Evolutionary conservation across 2,113 vertebrate species (phyloP).

Genomic region (Ariopsis seemanni): DNA sequence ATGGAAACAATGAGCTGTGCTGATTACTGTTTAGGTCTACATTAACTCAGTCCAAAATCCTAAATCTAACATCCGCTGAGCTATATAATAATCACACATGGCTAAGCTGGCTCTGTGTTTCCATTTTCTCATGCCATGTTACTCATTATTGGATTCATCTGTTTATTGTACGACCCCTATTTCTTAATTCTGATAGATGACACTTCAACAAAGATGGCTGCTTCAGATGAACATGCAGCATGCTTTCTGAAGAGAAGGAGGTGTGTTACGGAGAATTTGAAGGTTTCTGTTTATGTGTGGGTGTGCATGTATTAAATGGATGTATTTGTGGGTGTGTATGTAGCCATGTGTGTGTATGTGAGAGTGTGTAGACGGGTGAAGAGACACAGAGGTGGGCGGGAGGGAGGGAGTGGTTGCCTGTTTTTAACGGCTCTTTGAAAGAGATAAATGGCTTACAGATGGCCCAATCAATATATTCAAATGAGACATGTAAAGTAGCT

Average conservation of each 20-base stretch:
- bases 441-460: constrained; percentile 82
- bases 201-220: constrained; percentile 3
- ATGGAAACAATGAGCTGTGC: background rate
- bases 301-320: constrained; percentile 13
- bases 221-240: constrained; percentile 28
- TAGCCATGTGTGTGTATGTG: constrained; percentile 39
- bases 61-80: constrained; percentile 3
- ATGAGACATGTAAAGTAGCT: constrained; percentile 71
- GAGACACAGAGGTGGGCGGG: constrained; percentile 68
- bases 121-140: constrained; percentile 25
- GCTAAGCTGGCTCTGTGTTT: constrained; percentile 9
- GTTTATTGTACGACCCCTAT: constrained; percentile 40
- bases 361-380: constrained; percentile 40
- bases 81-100: background rate
- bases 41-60: constrained; percentile 41
- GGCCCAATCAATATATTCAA: constrained; percentile 81
- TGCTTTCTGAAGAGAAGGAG: constrained; percentile 15
- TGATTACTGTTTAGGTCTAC: background rate
- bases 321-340: constrained; percentile 27
- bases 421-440: constrained; percentile 76
- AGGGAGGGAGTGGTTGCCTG: constrained; percentile 66
- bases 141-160: constrained; percentile 40
- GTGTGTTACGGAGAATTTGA: background rate
- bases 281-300: constrained; percentile 25
- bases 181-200: constrained; percentile 51